Base-by-base conservation (phyloP, 2,113 vertebrate genomes). In the Tapirus terrestris region DNA sequence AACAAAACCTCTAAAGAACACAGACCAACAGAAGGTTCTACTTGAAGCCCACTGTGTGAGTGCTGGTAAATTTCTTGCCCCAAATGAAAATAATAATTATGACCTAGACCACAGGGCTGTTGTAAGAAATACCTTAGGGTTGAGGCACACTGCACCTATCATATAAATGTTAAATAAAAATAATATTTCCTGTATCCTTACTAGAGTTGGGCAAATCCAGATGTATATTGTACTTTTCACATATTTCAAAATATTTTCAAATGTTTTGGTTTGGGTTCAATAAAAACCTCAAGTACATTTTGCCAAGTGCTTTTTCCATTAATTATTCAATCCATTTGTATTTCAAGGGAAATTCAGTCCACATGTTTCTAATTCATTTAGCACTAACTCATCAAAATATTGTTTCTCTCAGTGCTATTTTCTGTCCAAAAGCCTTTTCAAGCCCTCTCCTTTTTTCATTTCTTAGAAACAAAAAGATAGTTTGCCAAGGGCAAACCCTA, bases 191-290 rank as follows among this genome's bases (percentile, higher is more conserved):
- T 98, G 86, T 96, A 94, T 96, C 65, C 96, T 92, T 89, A 97
- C 94, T 92, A 98, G 87, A 89, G 92, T 60, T 97, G 97, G 97
- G 96, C 95, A 96, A 96, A 98, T 89, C 94, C 98, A 97, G 96
- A 98, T 98, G 97, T 96, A 98, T 97, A 97, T 96, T 98, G 96
- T 96, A 93, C 97, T 98, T 98, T 98, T 98, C 97, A 97, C 97
- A 96, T 98, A 98, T 98, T 98, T 98, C 97, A 98, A 98, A 98
- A 98, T 98, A 97, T 98, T 98, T 98, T 98, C 97, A 97, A 98
- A 98, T 98, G 95, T 98, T 98, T 98, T 97, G 98, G 97, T 98
- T 98, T 94, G 96, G 96, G 97, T 98, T 98, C 98, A 98, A 97
- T 97, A 98, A 98, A 98, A 98, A 97, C 97, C 96, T 97, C 97